Evolutionary conservation across 2,113 vertebrate genomes (phyloP).

Genomic region (Phalacrocorax pelagicus): DNA sequence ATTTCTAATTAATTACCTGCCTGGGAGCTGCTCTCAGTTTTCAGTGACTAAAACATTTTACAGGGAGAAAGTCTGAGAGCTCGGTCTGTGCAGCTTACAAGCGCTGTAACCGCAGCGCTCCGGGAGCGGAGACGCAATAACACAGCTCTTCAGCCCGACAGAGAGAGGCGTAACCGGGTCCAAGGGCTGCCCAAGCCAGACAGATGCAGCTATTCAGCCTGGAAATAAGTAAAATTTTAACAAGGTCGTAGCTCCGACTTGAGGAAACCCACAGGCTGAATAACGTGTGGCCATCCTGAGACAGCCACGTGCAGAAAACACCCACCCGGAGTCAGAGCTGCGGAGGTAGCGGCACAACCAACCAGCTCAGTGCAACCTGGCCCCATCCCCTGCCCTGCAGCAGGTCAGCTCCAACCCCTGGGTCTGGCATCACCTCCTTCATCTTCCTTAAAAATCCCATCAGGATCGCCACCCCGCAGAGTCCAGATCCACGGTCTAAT

Average conservation of each 20-base stretch:
- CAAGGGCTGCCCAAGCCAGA: background rate
- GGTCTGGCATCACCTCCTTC: background rate
- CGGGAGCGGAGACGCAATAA: background rate
- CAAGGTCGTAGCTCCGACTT: background rate
- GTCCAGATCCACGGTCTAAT: rapidly evolving
- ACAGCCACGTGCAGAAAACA: background rate
- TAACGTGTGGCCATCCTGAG: background rate
- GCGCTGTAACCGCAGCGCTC: background rate
- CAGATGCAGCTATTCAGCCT: background rate
- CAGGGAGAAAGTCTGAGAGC: background rate
- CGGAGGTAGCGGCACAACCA: background rate
- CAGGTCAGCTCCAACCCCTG: background rate
- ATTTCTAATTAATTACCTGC: conserved; percentile 22
- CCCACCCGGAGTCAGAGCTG: background rate
- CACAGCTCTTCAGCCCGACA: background rate
- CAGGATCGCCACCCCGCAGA: rapidly evolving
- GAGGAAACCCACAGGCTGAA: background rate
- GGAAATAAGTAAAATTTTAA: background rate
- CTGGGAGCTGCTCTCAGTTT: conserved; percentile 20
- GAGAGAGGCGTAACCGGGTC: background rate
- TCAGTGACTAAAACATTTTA: background rate
- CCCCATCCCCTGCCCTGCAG: background rate
- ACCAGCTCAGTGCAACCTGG: rapidly evolving
- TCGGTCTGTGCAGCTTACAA: background rate
- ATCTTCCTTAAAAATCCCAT: background rate